phyloP scores from a whole-genome alignment of 2,113 vertebrate genomes.

The Mobula birostris region DNA sequence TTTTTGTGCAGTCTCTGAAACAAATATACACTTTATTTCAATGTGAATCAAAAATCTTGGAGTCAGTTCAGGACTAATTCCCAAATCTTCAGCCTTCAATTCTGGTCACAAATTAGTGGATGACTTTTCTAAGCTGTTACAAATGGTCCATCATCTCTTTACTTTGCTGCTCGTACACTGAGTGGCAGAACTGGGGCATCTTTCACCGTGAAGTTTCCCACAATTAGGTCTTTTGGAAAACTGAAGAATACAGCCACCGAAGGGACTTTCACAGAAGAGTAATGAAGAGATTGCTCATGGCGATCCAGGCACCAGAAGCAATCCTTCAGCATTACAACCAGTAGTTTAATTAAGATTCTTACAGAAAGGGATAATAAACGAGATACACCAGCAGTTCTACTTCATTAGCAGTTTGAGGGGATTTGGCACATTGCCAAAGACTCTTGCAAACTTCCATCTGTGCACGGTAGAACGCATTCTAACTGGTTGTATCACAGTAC shows the following conservation, averaged over 20 bases:
- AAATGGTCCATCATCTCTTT: not conserved
- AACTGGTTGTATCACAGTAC: too few species aligned
- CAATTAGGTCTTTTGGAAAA: not conserved
- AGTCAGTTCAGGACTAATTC: not conserved
- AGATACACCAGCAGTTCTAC: too few species aligned
- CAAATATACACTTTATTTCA: not conserved
- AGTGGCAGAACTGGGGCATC: too few species aligned
- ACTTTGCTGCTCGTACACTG: not conserved
- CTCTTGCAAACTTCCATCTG: too few species aligned
- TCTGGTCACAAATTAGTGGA: not conserved
- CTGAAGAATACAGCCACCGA: not conserved
- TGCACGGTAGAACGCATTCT: too few species aligned
- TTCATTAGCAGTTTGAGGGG: too few species aligned
- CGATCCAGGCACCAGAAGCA: not conserved
- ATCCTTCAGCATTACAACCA: not conserved
- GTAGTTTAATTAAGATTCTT: not conserved
- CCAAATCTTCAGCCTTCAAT: not conserved
- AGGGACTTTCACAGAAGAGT: not conserved
- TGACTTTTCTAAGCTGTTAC: not conserved
- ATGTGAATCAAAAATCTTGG: not conserved
- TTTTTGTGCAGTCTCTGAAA: not conserved
- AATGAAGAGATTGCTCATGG: not conserved
- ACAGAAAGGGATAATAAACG: not conserved
- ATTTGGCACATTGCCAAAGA: too few species aligned
- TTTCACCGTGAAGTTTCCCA: not conserved